Percentiles rank a stretch among this genome's conserved stretches.
Conservation (phyloP, 2,888 invertebrate species). For the Nephrotoma flavescens region DNA sequence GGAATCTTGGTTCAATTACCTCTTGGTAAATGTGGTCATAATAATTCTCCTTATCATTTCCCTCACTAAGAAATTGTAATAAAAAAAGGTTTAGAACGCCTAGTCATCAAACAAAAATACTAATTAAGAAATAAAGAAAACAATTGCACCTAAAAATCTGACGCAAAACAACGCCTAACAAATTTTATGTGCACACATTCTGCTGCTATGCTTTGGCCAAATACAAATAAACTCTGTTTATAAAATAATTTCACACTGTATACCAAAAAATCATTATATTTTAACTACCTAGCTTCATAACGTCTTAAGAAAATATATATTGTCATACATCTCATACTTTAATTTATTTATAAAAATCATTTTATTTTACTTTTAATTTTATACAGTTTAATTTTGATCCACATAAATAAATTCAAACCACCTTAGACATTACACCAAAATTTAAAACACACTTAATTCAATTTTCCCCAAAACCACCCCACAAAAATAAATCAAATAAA, state of each 20-base stretch:
- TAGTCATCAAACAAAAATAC: no score
- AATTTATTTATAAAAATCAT: not conserved
- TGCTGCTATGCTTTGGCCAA: not conserved
- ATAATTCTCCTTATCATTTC: no score
- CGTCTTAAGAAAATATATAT: not conserved
- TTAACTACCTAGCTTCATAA: not conserved
- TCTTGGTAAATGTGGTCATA: no score
- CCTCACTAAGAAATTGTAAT: no score
- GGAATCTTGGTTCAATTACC: no score
- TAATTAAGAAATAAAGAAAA: no score
- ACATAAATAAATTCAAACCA: not conserved
- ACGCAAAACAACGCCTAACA: not conserved
- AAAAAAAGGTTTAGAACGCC: no score
- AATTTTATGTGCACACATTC: not conserved
- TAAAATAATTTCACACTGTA: not conserved
- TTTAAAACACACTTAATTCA: not conserved
- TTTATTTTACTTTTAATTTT: not conserved
- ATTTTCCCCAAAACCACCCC: not conserved
- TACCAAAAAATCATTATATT: not conserved
- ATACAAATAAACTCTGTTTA: not conserved
- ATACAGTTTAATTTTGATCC: not conserved
- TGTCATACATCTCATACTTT: not conserved
- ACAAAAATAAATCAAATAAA: not conserved
- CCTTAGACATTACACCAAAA: not conserved
- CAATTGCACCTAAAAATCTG: not conserved